phyloP scores from a whole-genome alignment of 2,888 invertebrate species.

The Rhaphigaster nebulosa region DNA sequence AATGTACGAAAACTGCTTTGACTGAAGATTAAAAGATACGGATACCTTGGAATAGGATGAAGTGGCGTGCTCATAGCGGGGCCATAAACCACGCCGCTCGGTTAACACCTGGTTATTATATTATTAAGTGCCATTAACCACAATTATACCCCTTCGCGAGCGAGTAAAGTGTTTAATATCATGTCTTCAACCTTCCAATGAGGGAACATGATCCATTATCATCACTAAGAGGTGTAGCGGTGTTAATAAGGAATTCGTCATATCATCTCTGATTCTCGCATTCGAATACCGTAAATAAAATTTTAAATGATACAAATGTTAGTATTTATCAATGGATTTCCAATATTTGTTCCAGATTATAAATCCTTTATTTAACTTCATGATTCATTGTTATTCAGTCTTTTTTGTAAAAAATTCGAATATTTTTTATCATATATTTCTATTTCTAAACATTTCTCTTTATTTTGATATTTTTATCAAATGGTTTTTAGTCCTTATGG shows the following conservation, averaged over 20 bases:
- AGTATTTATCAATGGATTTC: no score
- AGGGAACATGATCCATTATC: neutral
- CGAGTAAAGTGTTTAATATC: conserved; percentile 19
- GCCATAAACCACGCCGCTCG: neutral
- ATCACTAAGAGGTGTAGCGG: neutral
- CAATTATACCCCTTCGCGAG: neutral
- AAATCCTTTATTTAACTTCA: no score
- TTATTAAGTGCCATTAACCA: conserved; percentile 3
- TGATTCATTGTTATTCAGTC: no score
- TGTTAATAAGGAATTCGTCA: neutral
- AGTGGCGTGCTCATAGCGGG: neutral
- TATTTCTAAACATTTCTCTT: no score
- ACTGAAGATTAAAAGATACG: neutral
- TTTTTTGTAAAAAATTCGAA: no score
- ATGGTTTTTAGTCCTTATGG: no score
- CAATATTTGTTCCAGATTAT: no score
- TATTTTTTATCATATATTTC: no score
- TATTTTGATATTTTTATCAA: no score
- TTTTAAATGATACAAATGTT: neutral
- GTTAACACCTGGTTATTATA: neutral
- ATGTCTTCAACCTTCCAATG: neutral
- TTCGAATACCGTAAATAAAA: neutral
- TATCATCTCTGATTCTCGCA: neutral
- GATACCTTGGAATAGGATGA: neutral
- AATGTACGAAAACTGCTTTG: neutral